Conservation (phyloP, 2,888 invertebrate species). For the Luperina nickerlii region DNA sequence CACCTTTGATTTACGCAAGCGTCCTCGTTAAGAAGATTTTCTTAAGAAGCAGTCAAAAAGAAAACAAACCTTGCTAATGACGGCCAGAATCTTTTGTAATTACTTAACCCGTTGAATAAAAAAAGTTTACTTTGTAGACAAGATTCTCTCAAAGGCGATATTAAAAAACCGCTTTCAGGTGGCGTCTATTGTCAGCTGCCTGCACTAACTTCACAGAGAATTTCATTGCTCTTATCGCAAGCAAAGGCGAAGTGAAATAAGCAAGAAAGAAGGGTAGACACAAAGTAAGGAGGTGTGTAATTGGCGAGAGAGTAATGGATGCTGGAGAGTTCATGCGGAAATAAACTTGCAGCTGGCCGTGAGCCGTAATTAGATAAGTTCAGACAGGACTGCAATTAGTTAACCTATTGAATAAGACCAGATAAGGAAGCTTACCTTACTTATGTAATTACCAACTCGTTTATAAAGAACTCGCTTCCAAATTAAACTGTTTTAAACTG, state of each 20-base stretch:
- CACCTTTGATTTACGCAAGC: not conserved
- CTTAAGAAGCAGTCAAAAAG: not conserved
- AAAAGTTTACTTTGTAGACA: constrained; percentile 21
- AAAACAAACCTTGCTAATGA: constrained; percentile 31
- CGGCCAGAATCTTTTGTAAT: constrained; percentile 3
- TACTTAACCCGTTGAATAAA: constrained; percentile 20
- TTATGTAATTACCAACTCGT: constrained; percentile 18
- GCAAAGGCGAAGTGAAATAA: constrained; percentile 67
- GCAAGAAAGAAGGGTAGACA: constrained; percentile 54
- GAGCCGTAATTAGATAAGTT: constrained; percentile 73
- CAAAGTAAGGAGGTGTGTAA: constrained; percentile 73
- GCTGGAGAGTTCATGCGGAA: constrained; percentile 74
- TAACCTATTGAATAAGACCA: constrained; percentile 58
- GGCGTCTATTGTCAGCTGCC: constrained; percentile 59
- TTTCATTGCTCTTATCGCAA: constrained; percentile 68
- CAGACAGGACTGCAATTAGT: constrained; percentile 74
- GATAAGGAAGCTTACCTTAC: constrained; percentile 41
- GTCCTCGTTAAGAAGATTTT: not conserved
- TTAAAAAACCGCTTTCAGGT: constrained; percentile 43
- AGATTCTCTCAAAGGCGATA: constrained; percentile 40
- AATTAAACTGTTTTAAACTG: constrained; percentile 5
- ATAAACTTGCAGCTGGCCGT: constrained; percentile 73
- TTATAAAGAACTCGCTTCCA: constrained; percentile 16
- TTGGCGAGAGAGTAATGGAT: constrained; percentile 75
- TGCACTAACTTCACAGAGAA: constrained; percentile 67